These are phyloP conservation scores for Gobionotothen gibberifrons DNA, from an alignment of 2,797 vertebrate genomes.

Conservation along the genomic window DNA sequence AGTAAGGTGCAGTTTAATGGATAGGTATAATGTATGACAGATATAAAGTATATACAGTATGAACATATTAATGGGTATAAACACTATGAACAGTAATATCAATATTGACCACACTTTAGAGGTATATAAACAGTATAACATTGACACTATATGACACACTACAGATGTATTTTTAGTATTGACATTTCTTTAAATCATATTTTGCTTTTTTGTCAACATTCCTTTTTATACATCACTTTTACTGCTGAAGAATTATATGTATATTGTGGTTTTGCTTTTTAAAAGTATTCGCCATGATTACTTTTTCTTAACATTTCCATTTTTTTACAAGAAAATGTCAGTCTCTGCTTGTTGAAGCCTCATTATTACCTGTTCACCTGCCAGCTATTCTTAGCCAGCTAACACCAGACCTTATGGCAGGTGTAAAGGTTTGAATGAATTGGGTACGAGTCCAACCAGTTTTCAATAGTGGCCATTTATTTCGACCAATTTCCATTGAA, in stretches of 20 bases:
- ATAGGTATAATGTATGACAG: no score
- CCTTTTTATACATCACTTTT: background rate
- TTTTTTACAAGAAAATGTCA: background rate
- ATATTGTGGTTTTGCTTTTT: background rate
- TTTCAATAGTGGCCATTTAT: background rate
- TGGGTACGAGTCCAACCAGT: background rate
- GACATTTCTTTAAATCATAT: no score
- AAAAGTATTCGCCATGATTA: no score
- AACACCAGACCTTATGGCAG: background rate
- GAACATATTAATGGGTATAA: no score
- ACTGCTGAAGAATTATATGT: background rate
- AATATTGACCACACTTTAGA: no score
- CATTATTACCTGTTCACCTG: background rate
- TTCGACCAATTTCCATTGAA: background rate
- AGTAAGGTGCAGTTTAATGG: no score
- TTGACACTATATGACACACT: no score
- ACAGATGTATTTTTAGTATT: background rate
- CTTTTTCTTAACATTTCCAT: background rate
- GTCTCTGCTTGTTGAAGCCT: conserved; percentile 8
- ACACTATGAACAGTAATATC: no score
- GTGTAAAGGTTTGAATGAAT: background rate
- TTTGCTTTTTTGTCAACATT: no score
- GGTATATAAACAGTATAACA: no score
- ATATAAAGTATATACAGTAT: no score
- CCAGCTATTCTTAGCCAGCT: background rate